Conservation (phyloP, 2,888 invertebrate genomes). For the Polydrusus cervinus region DNA sequence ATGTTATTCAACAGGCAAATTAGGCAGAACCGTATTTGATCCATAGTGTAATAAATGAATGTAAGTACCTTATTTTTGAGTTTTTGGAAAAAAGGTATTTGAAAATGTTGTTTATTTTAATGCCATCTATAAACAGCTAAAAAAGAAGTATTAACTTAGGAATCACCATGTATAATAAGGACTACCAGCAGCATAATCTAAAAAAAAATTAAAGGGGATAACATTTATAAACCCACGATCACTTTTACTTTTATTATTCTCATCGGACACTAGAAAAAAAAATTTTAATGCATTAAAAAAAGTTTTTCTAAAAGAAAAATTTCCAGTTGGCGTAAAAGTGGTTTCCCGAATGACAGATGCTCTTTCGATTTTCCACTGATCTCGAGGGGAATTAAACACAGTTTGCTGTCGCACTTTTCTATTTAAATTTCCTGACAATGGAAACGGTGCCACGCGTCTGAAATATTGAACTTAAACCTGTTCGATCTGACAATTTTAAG, state of each 20-base stretch:
- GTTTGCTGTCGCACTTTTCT: slow-evolving; percentile 58
- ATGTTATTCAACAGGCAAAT: no score
- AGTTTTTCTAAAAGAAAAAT: slow-evolving; percentile 30
- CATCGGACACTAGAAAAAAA: slow-evolving; percentile 8
- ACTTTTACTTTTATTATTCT: not conserved
- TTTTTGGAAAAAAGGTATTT: no score
- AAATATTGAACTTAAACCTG: slow-evolving; percentile 60
- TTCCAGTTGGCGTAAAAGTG: slow-evolving; percentile 45
- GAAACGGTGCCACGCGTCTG: slow-evolving; percentile 59
- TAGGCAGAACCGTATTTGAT: no score
- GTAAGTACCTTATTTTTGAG: no score
- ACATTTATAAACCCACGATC: no score
- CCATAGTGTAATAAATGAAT: no score
- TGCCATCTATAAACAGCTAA: no score
- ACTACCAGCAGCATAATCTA: no score
- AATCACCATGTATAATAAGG: no score
- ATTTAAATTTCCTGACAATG: slow-evolving; percentile 61
- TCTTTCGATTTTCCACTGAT: slow-evolving; percentile 52
- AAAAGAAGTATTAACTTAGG: no score
- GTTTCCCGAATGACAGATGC: slow-evolving; percentile 54
- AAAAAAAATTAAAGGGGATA: no score
- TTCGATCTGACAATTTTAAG: slow-evolving; percentile 52
- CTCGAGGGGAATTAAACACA: slow-evolving; percentile 56
- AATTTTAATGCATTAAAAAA: slow-evolving; percentile 22
- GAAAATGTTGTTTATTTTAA: no score